Evolutionary conservation across 2,797 vertebrate species (phyloP).

Genomic region (Fringilla coelebs): DNA sequence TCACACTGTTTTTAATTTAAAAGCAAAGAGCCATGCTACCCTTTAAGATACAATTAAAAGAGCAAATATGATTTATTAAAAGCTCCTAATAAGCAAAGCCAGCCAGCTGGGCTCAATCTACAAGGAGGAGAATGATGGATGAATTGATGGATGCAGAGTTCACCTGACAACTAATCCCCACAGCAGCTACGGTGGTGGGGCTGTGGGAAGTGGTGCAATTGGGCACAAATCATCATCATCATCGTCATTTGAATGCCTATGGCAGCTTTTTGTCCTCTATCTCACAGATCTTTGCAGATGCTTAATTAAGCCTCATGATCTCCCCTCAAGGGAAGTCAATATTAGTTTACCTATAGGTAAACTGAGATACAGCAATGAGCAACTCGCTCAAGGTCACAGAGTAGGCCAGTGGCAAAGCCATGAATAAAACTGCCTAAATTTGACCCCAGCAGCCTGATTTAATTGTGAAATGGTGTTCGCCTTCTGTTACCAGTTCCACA

Average conservation of each 20-base stretch:
- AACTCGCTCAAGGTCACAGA: slow-evolving; percentile 59
- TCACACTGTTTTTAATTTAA: slow-evolving; percentile 61
- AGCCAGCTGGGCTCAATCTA: slow-evolving; percentile 47
- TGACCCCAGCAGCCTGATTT: slow-evolving; percentile 28
- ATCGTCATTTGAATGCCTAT: not conserved
- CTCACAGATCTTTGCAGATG: not conserved
- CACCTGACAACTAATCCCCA: slow-evolving; percentile 52
- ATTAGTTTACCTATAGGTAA: slow-evolving; percentile 64
- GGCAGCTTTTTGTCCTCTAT: not conserved
- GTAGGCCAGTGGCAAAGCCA: slow-evolving; percentile 33
- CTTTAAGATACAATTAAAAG: slow-evolving; percentile 71
- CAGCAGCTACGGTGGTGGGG: not conserved
- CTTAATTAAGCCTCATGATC: slow-evolving; percentile 56
- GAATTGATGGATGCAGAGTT: slow-evolving; percentile 35
- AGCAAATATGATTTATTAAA: slow-evolving; percentile 63
- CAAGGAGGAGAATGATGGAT: slow-evolving; percentile 10
- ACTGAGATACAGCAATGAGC: slow-evolving; percentile 40
- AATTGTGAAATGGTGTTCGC: not conserved
- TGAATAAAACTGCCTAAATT: slow-evolving; percentile 45
- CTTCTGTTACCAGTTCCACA: slow-evolving; percentile 19
- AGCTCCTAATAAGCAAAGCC: slow-evolving; percentile 56
- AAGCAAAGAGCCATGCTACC: slow-evolving; percentile 13
- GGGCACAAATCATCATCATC: slow-evolving; percentile 29
- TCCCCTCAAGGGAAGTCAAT: slow-evolving; percentile 58
- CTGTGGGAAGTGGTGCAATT: slow-evolving; percentile 1